phyloP scores from a whole-genome alignment of 2,888 invertebrate genomes.

The Phorcus lineatus region DNA sequence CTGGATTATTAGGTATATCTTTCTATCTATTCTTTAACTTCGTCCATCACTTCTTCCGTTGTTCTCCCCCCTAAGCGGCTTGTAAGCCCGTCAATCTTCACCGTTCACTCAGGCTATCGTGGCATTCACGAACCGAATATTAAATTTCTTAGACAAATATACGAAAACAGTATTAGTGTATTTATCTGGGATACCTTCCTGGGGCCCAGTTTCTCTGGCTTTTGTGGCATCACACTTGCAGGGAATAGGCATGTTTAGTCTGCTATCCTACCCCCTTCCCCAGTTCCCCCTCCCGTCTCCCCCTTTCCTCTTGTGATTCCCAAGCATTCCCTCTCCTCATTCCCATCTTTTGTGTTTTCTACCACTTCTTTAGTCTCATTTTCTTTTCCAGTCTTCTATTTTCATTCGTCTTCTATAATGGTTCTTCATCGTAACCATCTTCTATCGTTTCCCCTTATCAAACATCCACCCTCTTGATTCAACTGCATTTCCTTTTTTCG shows the following conservation, averaged over 20 bases:
- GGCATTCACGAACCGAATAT: neutral
- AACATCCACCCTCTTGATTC: no score
- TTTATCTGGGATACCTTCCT: slow-evolving; percentile 10
- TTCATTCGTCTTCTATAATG: no score
- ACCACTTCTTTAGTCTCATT: no score
- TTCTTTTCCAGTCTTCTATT: no score
- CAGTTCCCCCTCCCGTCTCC: neutral
- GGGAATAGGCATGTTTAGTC: neutral
- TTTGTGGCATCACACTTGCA: neutral
- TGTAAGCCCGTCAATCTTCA: neutral
- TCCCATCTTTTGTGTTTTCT: no score
- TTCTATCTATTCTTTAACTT: no score
- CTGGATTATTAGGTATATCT: no score
- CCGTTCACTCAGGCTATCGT: neutral
- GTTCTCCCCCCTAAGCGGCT: no score
- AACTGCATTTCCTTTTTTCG: no score
- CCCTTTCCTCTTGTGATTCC: neutral
- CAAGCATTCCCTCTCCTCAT: no score
- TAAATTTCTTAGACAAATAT: slow-evolving; percentile 16
- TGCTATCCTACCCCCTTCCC: neutral
- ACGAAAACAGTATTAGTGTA: slow-evolving; percentile 5
- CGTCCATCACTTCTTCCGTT: neutral
- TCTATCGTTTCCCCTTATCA: no score
- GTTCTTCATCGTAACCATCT: no score
- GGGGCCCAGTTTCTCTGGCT: neutral